Evolutionary conservation across 2,113 vertebrate species (phyloP), one percentile per base, ranked within the genome.

Genomic region (Sterrhoptilus dennistouni): DNA sequence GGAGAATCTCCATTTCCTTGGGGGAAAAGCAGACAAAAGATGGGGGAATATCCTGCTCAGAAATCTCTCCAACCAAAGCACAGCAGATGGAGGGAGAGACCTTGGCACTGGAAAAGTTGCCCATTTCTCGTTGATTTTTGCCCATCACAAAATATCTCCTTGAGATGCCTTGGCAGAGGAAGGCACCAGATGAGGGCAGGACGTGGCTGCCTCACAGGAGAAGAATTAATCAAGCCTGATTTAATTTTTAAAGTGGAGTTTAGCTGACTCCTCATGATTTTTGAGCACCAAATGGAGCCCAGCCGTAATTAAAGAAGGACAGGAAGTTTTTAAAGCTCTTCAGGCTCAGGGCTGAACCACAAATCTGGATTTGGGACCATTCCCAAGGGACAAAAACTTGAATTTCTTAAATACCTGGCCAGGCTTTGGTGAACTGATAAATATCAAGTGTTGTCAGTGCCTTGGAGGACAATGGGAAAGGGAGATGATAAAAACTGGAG

Each of bases 211-310:
- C 61, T 70, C 29, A 24, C 52, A 49, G 38, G 59, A 14, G 60
- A 22, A 64, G 40, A 66, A 72, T 68, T 33, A 11, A 33, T 42
- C 54, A 80, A 91, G 27, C n/a, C 63, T 77, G 33, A 81, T 31
- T 47, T 77, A 7, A 91, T 79, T 93, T 95, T 95, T 77, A 63
- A 90, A 57, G 64, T 75, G 92, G 82, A 91, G 60, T 95, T 87
- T 50, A 94, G 91, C 84, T 87, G 90, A 44, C 54, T 35, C 12
- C 38, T 13, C 57, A 28, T 11, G 8, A 11, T 90, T 92, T 81
- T 31, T 57, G 63, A 81, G 83, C 57, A 44, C 28, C 61, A 6
- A 6, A 19, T 6, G 15, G 42, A 40, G 29, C 35, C 31, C 44
- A 14, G 42, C 35, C 56, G 35, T 2, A 25, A 66, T 31, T 42